Evolutionary conservation across 2,797 vertebrate species (phyloP).

Genomic region (Tenualosa thibaudeaui): DNA sequence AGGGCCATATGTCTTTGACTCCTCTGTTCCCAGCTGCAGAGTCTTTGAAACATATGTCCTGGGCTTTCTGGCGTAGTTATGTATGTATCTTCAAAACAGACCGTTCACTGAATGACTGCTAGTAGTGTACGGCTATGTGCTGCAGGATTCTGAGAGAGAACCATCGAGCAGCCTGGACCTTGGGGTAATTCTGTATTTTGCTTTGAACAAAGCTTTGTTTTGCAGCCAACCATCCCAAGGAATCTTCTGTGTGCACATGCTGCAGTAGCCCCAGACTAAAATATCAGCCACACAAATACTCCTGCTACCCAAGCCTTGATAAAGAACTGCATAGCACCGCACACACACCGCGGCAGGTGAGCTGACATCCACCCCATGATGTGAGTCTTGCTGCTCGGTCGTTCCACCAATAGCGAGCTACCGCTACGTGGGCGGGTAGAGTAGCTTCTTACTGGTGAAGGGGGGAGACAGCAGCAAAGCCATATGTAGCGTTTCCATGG

Average conservation of each 20-base stretch:
- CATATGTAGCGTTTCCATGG: constrained; percentile 73
- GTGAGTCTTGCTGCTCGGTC: constrained; percentile 17
- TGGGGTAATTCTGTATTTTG: background rate
- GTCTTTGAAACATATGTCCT: background rate
- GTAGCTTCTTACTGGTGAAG: constrained; percentile 60
- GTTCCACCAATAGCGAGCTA: constrained; percentile 20
- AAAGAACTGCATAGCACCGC: background rate
- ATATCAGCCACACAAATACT: background rate
- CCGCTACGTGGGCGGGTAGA: constrained; percentile 42
- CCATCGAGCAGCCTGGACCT: background rate
- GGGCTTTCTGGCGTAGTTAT: background rate
- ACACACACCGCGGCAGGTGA: background rate
- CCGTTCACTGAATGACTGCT: background rate
- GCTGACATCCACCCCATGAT: background rate
- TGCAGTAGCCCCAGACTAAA: background rate
- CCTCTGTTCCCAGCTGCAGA: background rate
- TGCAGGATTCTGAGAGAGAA: background rate
- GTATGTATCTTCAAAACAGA: background rate
- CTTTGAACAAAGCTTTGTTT: background rate
- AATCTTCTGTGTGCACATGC: background rate
- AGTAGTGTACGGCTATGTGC: background rate
- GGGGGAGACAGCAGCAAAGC: constrained; percentile 66
- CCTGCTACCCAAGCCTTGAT: background rate
- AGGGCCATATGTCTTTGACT: background rate
- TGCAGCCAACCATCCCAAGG: background rate